Base-by-base conservation (phyloP, 2,888 invertebrate genomes). In the Archips xylosteana region DNA sequence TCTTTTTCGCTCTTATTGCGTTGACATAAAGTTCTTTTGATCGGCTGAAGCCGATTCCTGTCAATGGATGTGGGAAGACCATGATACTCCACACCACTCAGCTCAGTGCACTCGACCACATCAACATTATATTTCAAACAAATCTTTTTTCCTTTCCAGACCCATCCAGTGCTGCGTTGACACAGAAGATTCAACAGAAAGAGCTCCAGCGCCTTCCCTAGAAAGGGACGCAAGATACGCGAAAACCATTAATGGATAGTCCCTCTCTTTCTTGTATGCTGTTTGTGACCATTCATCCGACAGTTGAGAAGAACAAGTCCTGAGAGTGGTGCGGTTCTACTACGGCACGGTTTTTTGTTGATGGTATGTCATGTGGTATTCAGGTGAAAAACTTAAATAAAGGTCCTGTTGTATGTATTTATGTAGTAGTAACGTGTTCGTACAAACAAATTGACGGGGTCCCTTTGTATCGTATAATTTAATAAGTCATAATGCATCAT, bases 321-420 rank as follows among this genome's bases (percentile, higher is more conserved):
- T 72, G 72, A 72, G 62, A 36, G 15, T 23, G 57, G 34, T 23
- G 23, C 15, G 8, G 57, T 57, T 57, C 32, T 62, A 3, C 15
- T 51, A 45, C 34, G 67, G 61, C 36, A 23, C n/a, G 42, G 8
- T 62, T 47, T 67, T 72, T 57, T 68, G 72, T 72, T 72, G 67
- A 72, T 72, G 72, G 72, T 72, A 49, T 68, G 72, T 66, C 2
- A 36, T 12, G 0, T 9, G 0, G 39, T 39, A 39, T 39, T 1
- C 23, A 23, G 23, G 23, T 23, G 23, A 23, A 23, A 23, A 23
- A 23, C 23, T 23, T 23, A 1, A 23, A 1, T 23, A 23, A 23
- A 23, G 23, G 23, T 23, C 23, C 23, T 23, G 23, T 23, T 23
- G 23, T 23, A 23, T 23, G 23, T 23, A 23, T 23, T 0, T 23